Evolutionary conservation across 2,113 vertebrate genomes (phyloP).

Genomic region (Neotoma lepida): DNA sequence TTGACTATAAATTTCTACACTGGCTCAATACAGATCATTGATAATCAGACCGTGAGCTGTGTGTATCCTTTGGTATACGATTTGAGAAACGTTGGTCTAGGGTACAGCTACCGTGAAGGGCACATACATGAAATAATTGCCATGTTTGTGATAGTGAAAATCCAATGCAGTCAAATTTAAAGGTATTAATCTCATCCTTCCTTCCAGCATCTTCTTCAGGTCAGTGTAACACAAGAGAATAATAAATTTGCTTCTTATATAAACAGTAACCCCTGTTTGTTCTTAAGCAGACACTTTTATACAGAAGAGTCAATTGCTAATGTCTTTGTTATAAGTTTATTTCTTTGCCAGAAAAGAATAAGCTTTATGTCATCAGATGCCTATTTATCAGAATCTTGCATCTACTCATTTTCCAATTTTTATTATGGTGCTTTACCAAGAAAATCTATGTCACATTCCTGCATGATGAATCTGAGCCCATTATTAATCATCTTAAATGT

Average conservation of each 20-base stretch:
- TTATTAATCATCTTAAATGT: constrained; percentile 87
- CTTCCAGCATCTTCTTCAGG: constrained; percentile 1
- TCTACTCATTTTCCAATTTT: constrained; percentile 76
- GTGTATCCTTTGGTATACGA: accelerated
- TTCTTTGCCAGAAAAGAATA: constrained; percentile 70
- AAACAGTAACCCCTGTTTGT: not conserved
- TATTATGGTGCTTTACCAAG: constrained; percentile 79
- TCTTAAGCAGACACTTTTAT: constrained; percentile 65
- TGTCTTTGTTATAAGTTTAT: constrained; percentile 14
- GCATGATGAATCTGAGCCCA: constrained; percentile 82
- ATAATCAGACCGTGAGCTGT: not conserved
- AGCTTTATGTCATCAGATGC: constrained; percentile 64
- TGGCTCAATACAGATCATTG: not conserved
- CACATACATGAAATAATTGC: not conserved
- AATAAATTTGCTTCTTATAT: not conserved
- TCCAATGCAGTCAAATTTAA: not conserved
- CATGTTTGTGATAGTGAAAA: not conserved
- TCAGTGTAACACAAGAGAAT: not conserved
- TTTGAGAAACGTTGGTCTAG: not conserved
- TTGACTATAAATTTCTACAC: not conserved
- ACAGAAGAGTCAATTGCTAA: not conserved
- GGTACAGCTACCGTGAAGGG: not conserved
- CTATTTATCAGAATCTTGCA: constrained; percentile 65
- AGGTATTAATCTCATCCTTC: not conserved
- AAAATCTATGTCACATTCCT: constrained; percentile 84